phyloP scores from a whole-genome alignment of 2,888 invertebrate species.

The Cosmorhoe ocellata region DNA sequence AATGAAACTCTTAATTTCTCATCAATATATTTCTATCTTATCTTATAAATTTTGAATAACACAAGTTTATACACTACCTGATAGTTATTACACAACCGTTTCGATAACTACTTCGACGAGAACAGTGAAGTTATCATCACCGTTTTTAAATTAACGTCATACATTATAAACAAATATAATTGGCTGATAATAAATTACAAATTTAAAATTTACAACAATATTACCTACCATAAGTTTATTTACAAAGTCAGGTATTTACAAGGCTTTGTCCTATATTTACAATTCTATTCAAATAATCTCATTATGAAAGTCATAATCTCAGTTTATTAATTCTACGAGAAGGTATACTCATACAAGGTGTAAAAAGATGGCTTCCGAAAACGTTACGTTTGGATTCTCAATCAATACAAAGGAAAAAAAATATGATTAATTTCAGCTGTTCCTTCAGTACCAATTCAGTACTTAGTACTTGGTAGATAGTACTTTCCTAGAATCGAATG shows the following conservation, averaged over 20 bases:
- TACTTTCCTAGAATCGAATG: no score
- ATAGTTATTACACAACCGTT: conserved; percentile 80
- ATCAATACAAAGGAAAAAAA: no score
- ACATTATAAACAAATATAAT: conserved; percentile 49
- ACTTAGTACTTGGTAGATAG: no score
- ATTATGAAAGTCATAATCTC: conserved; percentile 20
- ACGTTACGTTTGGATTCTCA: no score
- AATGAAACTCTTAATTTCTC: conserved; percentile 42
- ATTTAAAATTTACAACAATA: conserved; percentile 39
- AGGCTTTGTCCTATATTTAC: conserved; percentile 47
- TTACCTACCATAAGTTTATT: conserved; percentile 42
- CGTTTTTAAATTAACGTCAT: conserved; percentile 40
- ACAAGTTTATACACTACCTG: conserved; percentile 68
- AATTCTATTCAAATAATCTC: conserved; percentile 23
- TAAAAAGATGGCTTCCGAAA: conserved; percentile 1
- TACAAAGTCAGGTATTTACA: conserved; percentile 54
- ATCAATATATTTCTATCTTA: conserved; percentile 62
- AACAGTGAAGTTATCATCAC: conserved; percentile 47
- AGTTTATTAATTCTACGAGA: conserved; percentile 18
- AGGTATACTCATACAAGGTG: conserved; percentile 7
- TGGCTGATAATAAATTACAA: conserved; percentile 59
- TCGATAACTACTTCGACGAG: conserved; percentile 64
- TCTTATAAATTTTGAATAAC: conserved; percentile 74
- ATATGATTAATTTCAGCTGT: no score
- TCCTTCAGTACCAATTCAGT: no score